These are phyloP conservation scores for Leptatherina wallacei DNA, from an alignment of 2,797 vertebrate species.

Conservation along the genomic window DNA sequence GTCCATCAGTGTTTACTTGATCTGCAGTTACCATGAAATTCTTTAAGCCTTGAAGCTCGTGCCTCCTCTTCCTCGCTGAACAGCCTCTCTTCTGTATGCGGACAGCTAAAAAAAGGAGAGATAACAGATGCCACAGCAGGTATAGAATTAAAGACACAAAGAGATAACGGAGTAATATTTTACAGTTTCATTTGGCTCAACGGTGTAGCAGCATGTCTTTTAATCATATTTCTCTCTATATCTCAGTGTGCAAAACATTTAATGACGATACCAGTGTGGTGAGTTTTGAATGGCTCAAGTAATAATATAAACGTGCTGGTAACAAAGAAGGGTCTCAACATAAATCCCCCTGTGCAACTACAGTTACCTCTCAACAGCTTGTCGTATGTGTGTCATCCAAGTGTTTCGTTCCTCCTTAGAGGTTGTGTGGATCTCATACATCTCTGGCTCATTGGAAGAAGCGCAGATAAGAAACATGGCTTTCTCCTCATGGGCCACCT, in stretches of 20 bases:
- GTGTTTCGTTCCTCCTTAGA: constrained; percentile 90
- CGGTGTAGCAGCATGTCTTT: not conserved
- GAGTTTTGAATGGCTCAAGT: not conserved
- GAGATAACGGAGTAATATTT: not conserved
- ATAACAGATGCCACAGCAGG: constrained; percentile 11
- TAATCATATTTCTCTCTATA: not conserved
- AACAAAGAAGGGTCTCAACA: not conserved
- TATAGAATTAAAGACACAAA: not conserved
- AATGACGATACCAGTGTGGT: not conserved
- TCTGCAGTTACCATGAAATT: constrained; percentile 88
- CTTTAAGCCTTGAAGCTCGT: constrained; percentile 82
- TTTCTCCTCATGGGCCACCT: constrained; percentile 92
- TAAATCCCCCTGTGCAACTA: not conserved
- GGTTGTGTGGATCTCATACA: constrained; percentile 92
- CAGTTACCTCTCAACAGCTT: constrained; percentile 84
- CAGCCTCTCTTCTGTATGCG: constrained; percentile 87
- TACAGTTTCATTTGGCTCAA: not conserved
- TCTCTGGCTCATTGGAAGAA: constrained; percentile 82
- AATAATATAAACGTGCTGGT: not conserved
- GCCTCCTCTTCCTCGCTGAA: constrained; percentile 89
- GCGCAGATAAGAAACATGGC: constrained; percentile 96
- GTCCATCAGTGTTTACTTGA: not conserved
- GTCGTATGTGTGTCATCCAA: constrained; percentile 92
- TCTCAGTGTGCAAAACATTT: not conserved
- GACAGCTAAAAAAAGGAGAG: constrained; percentile 82